phyloP scores from a whole-genome alignment of 2,888 invertebrate species.

The Physocephala rufipes region DNA sequence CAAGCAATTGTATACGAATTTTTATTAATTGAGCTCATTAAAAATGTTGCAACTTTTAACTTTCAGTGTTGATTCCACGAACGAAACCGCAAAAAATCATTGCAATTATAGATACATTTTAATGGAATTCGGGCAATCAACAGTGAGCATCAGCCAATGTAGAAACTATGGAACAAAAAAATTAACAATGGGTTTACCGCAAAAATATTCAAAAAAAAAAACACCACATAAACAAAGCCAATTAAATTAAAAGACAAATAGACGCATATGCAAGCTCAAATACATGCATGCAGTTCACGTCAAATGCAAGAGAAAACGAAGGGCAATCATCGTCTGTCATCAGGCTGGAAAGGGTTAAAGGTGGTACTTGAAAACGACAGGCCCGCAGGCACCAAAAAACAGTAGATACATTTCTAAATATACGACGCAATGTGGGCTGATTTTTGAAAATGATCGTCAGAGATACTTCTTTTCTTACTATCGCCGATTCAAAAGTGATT shows the following conservation, averaged over 20 bases:
- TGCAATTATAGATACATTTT: background rate
- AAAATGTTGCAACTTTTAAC: too few relatives aligned
- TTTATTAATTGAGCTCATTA: too few relatives aligned
- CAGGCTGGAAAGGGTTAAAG: slow-evolving; percentile 19
- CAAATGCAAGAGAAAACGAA: background rate
- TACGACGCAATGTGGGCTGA: too few relatives aligned
- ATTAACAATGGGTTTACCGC: too few relatives aligned
- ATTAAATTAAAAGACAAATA: background rate
- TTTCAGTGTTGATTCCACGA: too few relatives aligned
- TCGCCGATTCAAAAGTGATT: too few relatives aligned
- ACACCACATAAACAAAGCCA: slow-evolving; percentile 4
- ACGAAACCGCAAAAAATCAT: too few relatives aligned
- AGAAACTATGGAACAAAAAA: background rate
- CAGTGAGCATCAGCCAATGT: background rate
- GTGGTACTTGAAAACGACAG: slow-evolving; percentile 23
- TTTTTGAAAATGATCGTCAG: too few relatives aligned
- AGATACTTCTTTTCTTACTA: too few relatives aligned
- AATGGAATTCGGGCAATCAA: too few relatives aligned
- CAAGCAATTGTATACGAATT: too few relatives aligned
- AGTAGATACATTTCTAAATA: background rate
- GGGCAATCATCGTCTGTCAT: background rate
- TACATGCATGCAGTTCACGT: slow-evolving; percentile 20
- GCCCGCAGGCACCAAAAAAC: background rate
- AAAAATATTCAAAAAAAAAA: slow-evolving; percentile 13
- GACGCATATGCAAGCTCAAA: slow-evolving; percentile 18